Conservation (phyloP, 1,140 invertebrate species). For the Pygmarrhopalites habei region DNA sequence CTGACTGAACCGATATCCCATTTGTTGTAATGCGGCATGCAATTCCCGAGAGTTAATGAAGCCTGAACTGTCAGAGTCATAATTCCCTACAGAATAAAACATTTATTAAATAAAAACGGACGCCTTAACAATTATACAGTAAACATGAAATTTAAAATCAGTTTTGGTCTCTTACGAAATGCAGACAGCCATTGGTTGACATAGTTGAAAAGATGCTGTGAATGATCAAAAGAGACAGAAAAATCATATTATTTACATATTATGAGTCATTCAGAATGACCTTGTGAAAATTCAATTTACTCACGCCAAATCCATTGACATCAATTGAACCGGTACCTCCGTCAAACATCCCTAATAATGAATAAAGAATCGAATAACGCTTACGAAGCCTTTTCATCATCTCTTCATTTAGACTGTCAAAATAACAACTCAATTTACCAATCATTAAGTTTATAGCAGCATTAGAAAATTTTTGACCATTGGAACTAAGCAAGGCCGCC, state of each 20-base stretch:
- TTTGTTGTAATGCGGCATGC: slow-evolving; percentile 68
- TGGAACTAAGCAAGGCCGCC: slow-evolving; percentile 73
- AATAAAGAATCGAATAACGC: too few relatives aligned
- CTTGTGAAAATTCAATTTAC: too few relatives aligned
- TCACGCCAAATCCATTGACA: slow-evolving; percentile 75
- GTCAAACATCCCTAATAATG: too few relatives aligned
- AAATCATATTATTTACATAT: too few relatives aligned
- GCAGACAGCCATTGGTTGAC: slow-evolving; percentile 73
- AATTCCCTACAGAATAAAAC: slow-evolving; percentile 55
- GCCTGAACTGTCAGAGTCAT: slow-evolving; percentile 73
- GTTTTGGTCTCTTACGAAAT: slow-evolving; percentile 34
- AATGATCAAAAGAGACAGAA: too few relatives aligned
- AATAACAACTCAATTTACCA: too few relatives aligned
- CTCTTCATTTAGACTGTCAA: too few relatives aligned
- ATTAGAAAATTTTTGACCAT: too few relatives aligned
- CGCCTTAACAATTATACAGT: background rate
- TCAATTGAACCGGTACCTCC: slow-evolving; percentile 45
- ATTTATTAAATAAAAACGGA: slow-evolving; percentile 60
- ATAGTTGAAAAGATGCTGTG: slow-evolving; percentile 76
- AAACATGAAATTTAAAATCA: background rate
- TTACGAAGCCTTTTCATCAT: too few relatives aligned
- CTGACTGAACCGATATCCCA: slow-evolving; percentile 78
- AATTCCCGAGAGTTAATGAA: slow-evolving; percentile 73
- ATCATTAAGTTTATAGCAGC: too few relatives aligned
- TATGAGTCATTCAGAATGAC: too few relatives aligned